Evolutionary conservation across 2,888 invertebrate genomes (phyloP).

Genomic region (Lasioglossum figueresi): DNA sequence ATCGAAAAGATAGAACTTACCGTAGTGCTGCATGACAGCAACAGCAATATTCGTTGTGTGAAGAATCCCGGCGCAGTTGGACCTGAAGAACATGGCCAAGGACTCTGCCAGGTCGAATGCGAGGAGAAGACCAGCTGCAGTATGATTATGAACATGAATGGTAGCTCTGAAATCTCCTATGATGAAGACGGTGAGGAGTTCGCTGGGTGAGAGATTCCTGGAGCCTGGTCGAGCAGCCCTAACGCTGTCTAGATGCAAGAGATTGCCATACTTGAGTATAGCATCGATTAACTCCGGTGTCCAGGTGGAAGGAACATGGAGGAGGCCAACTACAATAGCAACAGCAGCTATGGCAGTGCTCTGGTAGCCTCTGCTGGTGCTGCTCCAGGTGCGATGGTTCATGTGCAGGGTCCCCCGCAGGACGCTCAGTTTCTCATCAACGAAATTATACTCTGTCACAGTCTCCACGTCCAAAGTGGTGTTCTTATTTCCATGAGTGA

Average conservation of each 20-base stretch:
- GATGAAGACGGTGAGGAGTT: constrained; percentile 76
- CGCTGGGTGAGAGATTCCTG: constrained; percentile 76
- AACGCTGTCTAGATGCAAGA: constrained; percentile 84
- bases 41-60: constrained; percentile 85
- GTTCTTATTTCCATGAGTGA: constrained; percentile 58
- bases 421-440: constrained; percentile 74
- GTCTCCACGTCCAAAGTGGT: constrained; percentile 73
- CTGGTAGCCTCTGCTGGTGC: constrained; percentile 81
- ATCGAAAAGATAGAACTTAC: constrained; percentile 87
- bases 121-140: constrained; percentile 75
- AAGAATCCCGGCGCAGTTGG: constrained; percentile 86
- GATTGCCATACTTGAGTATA: constrained; percentile 87
- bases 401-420: constrained; percentile 74
- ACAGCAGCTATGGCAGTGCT: constrained; percentile 86
- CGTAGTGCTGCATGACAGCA: constrained; percentile 85
- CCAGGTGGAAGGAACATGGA: constrained; percentile 86
- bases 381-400: constrained; percentile 65
- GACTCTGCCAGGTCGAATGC: constrained; percentile 78
- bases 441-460: constrained; percentile 64
- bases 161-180: constrained; percentile 77
- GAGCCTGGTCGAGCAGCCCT: constrained; percentile 67
- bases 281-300: constrained; percentile 86
- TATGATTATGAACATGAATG: constrained; percentile 72
- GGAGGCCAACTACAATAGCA: constrained; percentile 86
- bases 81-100: constrained; percentile 86